Evolutionary conservation across 2,113 vertebrate genomes (phyloP).

Genomic region (Pelmatolapia mariae): DNA sequence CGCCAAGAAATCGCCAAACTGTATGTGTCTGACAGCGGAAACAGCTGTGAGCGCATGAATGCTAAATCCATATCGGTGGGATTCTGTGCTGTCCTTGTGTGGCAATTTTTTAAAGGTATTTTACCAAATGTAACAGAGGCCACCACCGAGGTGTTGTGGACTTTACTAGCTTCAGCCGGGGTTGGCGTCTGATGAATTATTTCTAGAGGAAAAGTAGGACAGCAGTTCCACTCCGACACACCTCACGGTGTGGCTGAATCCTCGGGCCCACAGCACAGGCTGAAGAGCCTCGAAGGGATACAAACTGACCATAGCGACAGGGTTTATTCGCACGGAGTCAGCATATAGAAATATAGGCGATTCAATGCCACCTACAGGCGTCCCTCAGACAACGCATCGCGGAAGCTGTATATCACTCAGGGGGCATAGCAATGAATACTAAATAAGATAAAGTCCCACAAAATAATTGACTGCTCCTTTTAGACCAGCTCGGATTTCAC

Average conservation of each 20-base stretch:
- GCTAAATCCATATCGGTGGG: not conserved
- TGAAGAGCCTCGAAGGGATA: not conserved
- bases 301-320: not conserved
- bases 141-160: not conserved
- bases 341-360: constrained; percentile 4
- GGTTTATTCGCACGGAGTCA: constrained; percentile 1
- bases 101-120: not conserved
- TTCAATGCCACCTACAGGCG: constrained; percentile 50
- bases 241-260: not conserved
- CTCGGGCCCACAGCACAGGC: constrained; percentile 8
- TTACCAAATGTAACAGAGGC: not conserved
- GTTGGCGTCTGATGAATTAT: not conserved
- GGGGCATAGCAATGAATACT: not conserved
- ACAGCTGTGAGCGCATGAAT: not conserved
- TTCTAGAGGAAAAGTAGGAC: not conserved
- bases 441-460: not conserved
- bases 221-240: not conserved
- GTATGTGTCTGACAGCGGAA: not conserved
- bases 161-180: not conserved
- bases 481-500: not conserved
- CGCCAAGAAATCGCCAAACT: not conserved
- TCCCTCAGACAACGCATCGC: not conserved
- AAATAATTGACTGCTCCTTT: not conserved
- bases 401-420: not conserved
- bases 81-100: not conserved